Conservation (phyloP, 1,140 invertebrate genomes). For the Drosophila navojoa region DNA sequence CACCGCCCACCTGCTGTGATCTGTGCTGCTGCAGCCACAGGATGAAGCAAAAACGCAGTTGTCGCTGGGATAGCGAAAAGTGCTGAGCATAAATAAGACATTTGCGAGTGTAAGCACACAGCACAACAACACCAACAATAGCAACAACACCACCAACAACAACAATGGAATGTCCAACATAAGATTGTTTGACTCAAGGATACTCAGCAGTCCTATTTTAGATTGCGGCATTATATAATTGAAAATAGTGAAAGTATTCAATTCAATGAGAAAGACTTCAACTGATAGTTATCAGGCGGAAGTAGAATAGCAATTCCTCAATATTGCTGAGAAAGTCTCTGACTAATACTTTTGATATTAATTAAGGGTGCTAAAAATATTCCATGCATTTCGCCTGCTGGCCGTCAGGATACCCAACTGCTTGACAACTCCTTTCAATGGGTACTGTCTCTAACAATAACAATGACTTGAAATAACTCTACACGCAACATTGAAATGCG, state of each 20-base stretch:
- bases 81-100: constrained; percentile 82
- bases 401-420: neutral
- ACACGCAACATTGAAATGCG: constrained; percentile 57
- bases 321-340: too few relatives aligned
- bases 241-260: too few relatives aligned
- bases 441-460: constrained; percentile 13
- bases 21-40: constrained; percentile 40
- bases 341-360: too few relatives aligned
- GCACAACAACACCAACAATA: neutral
- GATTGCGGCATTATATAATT: too few relatives aligned
- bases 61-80: constrained; percentile 60
- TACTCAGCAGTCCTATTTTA: neutral
- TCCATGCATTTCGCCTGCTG: neutral
- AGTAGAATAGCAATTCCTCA: too few relatives aligned
- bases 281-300: too few relatives aligned
- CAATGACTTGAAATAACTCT: constrained; percentile 70
- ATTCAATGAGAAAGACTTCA: too few relatives aligned
- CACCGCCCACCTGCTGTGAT: neutral
- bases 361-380: too few relatives aligned
- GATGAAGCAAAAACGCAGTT: constrained; percentile 66
- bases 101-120: constrained; percentile 75
- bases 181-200: neutral
- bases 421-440: neutral
- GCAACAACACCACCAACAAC: constrained; percentile 20
- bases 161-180: neutral